Base-by-base conservation (phyloP, 2,888 invertebrate genomes). In the Empis stercorea region DNA sequence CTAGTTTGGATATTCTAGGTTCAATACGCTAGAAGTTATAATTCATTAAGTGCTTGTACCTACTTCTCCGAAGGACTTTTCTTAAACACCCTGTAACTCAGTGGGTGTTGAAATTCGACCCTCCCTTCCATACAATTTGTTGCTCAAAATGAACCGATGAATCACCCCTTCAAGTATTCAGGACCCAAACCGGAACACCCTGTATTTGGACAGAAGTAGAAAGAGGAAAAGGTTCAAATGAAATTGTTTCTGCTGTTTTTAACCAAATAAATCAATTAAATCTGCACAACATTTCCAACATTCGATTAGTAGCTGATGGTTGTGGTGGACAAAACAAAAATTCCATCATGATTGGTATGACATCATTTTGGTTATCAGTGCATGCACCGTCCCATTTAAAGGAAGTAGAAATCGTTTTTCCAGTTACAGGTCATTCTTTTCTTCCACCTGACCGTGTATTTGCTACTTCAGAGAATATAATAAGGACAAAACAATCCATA, bases 301-400 rank as follows among this genome's bases (percentile, higher is more conserved):
- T 61, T 44, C 54, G 57, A 14, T 51, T 63, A 17, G 48, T 59
- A 27, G 54, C 59, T 30, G 62, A 61, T 52, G 59, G 57, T 16
- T 62, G 60, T 47, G 57, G 52, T 14, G 58, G 61, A 15, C 59
- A 61, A 51, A 62, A 59, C 45, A 61, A 59, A 48, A 61, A 60
- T 51, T 50, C 55, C 7, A 56, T 50, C 6, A 49, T 61, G 48
- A 38, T 57, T 23, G 54, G 52, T 30, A 57, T 60, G 56, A 53
- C n/a, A 48, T 38, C 43, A 44, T 40, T 43, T 38, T 59, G 56
- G 57, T 40, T 59, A 20, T 16, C 27, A 30, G 43, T 45, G 32
- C 20, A 46, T 42, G 54, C 56, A 32, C 54, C 56, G 37, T 30
- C 10, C 38, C 42, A 49, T 41, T 44, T 59, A 16, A 48, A 54